Conservation (phyloP, 2,888 invertebrate species). For the Meiosimyza decipiens region DNA sequence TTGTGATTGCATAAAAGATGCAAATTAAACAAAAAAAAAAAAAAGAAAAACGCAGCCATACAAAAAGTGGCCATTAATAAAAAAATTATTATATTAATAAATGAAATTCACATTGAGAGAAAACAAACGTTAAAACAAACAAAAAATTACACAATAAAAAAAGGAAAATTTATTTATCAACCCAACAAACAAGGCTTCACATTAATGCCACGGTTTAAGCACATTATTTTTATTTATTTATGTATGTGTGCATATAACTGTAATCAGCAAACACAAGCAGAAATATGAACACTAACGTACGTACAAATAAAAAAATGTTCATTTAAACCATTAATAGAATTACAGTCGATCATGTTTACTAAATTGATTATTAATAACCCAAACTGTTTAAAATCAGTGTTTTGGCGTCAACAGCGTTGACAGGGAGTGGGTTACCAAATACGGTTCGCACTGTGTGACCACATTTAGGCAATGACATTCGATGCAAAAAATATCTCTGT, state of each 20-base stretch:
- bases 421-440: no score
- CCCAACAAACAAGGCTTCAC: slow-evolving; percentile 4
- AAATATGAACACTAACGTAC: not conserved
- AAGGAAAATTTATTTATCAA: slow-evolving; percentile 19
- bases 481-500: no score
- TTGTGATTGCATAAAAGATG: slow-evolving; percentile 27
- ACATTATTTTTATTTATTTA: slow-evolving; percentile 5
- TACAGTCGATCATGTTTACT: not conserved
- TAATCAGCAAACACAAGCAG: slow-evolving; percentile 12
- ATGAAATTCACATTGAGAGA: slow-evolving; percentile 1
- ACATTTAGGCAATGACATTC: no score
- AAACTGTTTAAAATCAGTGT: no score
- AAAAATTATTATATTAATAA: slow-evolving; percentile 28
- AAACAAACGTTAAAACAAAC: not conserved
- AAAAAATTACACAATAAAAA: not conserved
- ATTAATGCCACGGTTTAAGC: not conserved
- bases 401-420: no score
- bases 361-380: no score
- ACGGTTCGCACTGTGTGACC: no score
- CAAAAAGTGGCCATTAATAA: slow-evolving; percentile 15
- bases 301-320: not conserved
- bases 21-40: slow-evolving; percentile 24
- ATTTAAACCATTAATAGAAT: not conserved
- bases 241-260: not conserved
- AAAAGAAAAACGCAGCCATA: no score